phyloP scores from a whole-genome alignment of 2,113 vertebrate species.

The Pogona vitticeps region DNA sequence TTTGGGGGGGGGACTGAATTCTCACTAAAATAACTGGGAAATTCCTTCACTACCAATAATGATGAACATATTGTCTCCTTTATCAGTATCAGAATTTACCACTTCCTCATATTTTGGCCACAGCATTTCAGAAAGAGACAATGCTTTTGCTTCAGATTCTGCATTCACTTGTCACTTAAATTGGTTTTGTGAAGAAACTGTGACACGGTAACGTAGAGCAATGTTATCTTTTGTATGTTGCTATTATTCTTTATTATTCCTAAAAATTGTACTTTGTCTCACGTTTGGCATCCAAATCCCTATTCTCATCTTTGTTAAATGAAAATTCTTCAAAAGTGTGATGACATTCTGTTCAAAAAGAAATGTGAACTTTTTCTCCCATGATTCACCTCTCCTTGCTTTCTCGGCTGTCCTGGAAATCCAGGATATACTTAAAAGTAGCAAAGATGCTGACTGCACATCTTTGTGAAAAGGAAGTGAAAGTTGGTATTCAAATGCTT shows the following conservation, averaged over 20 bases:
- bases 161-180: not conserved
- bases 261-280: conserved; percentile 7
- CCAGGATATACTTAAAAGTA: conserved; percentile 32
- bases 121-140: not conserved
- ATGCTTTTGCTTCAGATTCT: not conserved
- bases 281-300: not conserved
- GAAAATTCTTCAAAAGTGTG: conserved; percentile 5
- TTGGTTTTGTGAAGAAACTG: not conserved
- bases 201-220: not conserved
- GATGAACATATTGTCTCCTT: fast-evolving
- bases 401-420: conserved; percentile 21
- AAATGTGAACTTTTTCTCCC: conserved; percentile 4
- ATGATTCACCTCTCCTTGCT: not conserved
- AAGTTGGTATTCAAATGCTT: conserved; percentile 55
- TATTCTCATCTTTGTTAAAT: not conserved
- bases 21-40: not conserved
- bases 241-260: not conserved
- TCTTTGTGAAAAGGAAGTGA: conserved; percentile 52
- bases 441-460: conserved; percentile 56
- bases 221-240: conserved; percentile 1
- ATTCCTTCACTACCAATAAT: not conserved
- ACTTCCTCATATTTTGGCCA: not conserved
- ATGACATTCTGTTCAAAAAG: not conserved
- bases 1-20: not conserved
- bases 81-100: not conserved